phyloP scores from a whole-genome alignment of 2,888 invertebrate genomes.

The Microdon myrmicae region DNA sequence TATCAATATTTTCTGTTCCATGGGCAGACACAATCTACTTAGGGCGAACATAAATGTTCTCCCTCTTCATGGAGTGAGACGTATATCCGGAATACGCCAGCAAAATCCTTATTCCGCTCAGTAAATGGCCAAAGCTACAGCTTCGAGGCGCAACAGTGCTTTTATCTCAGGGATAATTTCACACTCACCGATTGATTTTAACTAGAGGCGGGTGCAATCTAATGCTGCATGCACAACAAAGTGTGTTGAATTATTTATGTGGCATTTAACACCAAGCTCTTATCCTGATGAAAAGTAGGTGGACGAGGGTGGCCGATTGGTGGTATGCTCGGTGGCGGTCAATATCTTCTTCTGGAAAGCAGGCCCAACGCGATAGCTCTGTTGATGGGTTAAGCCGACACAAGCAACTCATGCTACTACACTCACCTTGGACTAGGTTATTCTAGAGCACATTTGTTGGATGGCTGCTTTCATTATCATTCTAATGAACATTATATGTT shows the following conservation, averaged over 20 bases:
- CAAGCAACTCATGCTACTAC: background rate
- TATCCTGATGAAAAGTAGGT: slow-evolving; percentile 46
- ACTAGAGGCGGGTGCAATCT: too few species aligned
- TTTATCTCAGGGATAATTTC: slow-evolving; percentile 32
- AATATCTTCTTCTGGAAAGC: background rate
- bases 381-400: slow-evolving; percentile 19
- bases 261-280: slow-evolving; percentile 46
- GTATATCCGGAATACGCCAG: too few species aligned
- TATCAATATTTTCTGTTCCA: slow-evolving; percentile 2
- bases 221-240: slow-evolving; percentile 11
- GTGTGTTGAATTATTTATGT: slow-evolving; percentile 51
- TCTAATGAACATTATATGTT: slow-evolving; percentile 50
- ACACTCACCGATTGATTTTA: slow-evolving; percentile 47
- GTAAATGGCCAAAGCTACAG: slow-evolving; percentile 28
- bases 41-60: too few species aligned
- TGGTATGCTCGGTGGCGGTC: too few species aligned
- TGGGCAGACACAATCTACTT: too few species aligned
- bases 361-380: slow-evolving; percentile 24
- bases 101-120: slow-evolving; percentile 21
- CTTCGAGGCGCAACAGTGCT: slow-evolving; percentile 36
- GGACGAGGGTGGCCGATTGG: slow-evolving; percentile 12
- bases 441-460: slow-evolving; percentile 45
- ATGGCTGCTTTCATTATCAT: slow-evolving; percentile 51
- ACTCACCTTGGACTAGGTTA: slow-evolving; percentile 42
- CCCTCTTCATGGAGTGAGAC: too few species aligned